Conservation (phyloP, 2,113 vertebrate species). For the Parus major region DNA sequence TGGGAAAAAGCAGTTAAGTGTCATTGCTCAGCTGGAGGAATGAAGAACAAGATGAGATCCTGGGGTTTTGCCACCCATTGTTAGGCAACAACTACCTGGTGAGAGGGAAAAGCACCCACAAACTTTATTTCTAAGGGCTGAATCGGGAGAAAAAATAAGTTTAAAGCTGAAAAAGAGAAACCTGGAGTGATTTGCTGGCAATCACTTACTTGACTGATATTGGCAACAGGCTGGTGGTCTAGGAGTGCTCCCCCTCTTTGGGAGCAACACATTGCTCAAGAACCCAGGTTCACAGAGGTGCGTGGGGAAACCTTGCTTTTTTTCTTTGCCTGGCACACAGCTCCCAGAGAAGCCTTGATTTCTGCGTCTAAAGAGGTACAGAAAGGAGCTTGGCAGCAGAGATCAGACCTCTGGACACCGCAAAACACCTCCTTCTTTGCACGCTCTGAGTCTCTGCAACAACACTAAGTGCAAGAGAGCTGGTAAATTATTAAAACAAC, state of each 20-base stretch:
- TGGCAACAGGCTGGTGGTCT: constrained; percentile 3
- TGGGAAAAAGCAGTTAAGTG: neutral
- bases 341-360: neutral
- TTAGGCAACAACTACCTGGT: neutral
- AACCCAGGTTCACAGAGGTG: neutral
- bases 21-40: neutral
- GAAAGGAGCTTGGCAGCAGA: constrained; percentile 10
- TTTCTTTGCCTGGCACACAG: neutral
- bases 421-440: neutral
- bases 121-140: neutral
- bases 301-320: neutral
- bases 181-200: neutral
- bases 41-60: neutral
- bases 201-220: neutral
- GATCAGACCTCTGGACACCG: neutral
- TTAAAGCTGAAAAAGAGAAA: neutral
- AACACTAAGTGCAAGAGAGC: constrained; percentile 38
- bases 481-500: constrained; percentile 66
- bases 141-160: accelerated
- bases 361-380: constrained; percentile 37
- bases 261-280: neutral
- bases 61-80: accelerated
- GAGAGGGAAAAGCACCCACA: neutral
- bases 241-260: constrained; percentile 7
- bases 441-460: neutral